Evolutionary conservation across 2,888 invertebrate genomes (phyloP), one percentile per base, ranked within the genome.

Genomic region (Oscheius sp.): DNA sequence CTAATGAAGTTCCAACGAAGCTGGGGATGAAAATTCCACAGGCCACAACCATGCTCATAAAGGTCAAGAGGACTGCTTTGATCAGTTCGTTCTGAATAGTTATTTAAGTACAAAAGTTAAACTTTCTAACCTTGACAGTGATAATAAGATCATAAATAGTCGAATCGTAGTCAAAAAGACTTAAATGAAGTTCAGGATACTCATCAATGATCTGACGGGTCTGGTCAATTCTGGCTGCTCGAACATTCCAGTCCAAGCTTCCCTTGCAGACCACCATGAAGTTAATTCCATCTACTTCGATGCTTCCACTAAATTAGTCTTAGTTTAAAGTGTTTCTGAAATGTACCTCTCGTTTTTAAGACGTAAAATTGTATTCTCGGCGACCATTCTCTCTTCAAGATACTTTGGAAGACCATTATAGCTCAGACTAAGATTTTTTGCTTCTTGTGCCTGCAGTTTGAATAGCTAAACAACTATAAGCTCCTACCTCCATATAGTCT

Each of bases 141-240:
- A 85, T 83, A 50, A 87, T 88, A 48, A 87, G 74, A 62, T 87
- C 87, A 60, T 85, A 87, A 66, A 87, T 85, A 13, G 87, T 87
- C n/a, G 85, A 77, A 75, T 87, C 87, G 63, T 88, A 87, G 73
- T 87, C 87, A 75, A 86, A 87, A 2, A 88, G 77, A 9, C 83
- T 79, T 5, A 78, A 80, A 33, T 85, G 78, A 68, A 82, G 86
- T 58, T 83, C 74, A 10, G 86, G 79, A 70, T 83, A 86, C 47
- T 75, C 76, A 57, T 83, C 85, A 9, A 86, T 77, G 33, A 87
- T 74, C 5, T 76, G 51, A 5, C 87, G 75, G 1, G 84, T 65
- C 21, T 80, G 68, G 29, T 86, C 85, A 11, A 87, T 66, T 55
- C 77, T 53, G 13, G 70, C 47, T 1, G 87, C 87, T 21, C 87